Percentiles rank a stretch among this genome's conserved stretches.
These are phyloP conservation scores for Brachystomella parvula DNA, from an alignment of 1,140 invertebrate species.

Conservation along the genomic window DNA sequence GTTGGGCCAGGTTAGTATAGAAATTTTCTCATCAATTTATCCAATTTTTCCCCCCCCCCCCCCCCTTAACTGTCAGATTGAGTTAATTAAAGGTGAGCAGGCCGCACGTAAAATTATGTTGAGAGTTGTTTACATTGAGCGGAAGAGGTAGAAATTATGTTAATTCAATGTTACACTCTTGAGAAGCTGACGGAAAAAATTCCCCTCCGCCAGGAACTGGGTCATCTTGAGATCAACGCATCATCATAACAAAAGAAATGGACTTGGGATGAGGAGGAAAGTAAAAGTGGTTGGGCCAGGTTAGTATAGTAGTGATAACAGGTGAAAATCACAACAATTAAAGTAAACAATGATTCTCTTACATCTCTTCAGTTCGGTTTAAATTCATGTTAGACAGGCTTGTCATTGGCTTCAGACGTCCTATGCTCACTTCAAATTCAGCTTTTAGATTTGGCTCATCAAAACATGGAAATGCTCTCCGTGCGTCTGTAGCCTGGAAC, in stretches of 20 bases:
- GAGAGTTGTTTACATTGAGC: no score
- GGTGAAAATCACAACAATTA: no score
- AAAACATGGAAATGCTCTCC: constrained; percentile 60
- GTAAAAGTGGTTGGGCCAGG: not conserved
- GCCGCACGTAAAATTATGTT: constrained; percentile 9
- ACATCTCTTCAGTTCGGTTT: constrained; percentile 45
- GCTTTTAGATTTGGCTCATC: constrained; percentile 59
- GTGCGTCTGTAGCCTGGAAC: constrained; percentile 83
- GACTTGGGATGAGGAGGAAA: no score
- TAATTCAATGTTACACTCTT: no score
- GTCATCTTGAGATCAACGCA: no score
- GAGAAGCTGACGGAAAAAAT: no score
- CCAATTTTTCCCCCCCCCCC: no score
- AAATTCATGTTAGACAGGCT: constrained; percentile 77
- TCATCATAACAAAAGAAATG: no score
- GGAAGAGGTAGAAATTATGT: no score
- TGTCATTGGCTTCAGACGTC: constrained; percentile 54
- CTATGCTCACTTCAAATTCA: constrained; percentile 48
- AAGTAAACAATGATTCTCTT: constrained; percentile 39
- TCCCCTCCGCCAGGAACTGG: no score
- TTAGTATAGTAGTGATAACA: no score
- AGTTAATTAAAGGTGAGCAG: constrained; percentile 5
- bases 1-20: not conserved
- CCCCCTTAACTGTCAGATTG: no score
- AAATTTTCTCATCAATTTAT: not conserved